Evolutionary conservation across 2,113 vertebrate species (phyloP).

Genomic region (Nycticorax nycticorax): DNA sequence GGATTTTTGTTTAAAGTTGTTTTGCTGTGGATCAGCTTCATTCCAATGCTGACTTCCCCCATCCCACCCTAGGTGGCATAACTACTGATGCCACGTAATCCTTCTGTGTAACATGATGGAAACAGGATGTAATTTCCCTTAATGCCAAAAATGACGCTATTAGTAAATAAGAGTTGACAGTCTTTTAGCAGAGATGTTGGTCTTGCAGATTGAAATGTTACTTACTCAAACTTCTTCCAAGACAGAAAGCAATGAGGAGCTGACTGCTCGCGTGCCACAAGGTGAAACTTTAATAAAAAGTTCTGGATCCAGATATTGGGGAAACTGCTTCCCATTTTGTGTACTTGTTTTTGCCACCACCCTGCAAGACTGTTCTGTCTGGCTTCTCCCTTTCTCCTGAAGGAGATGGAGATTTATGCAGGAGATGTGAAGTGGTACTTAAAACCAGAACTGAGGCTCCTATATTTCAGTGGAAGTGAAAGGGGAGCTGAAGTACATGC

Average conservation of each 20-base stretch:
- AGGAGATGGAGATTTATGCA: not conserved
- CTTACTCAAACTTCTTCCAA: not conserved
- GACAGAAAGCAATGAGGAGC: not conserved
- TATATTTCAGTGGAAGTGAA: not conserved
- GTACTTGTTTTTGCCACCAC: not conserved
- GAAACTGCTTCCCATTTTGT: not conserved
- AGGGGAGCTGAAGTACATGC: not conserved
- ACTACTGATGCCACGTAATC: not conserved
- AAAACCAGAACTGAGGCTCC: not conserved
- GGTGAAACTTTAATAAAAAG: not conserved
- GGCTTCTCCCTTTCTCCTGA: not conserved
- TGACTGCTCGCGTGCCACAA: not conserved
- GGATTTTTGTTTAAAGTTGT: not conserved
- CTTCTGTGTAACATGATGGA: not conserved
- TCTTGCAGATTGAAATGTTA: not conserved
- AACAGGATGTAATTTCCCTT: not conserved
- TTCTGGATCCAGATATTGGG: not conserved
- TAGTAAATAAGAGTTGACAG: not conserved
- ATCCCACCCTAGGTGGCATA: not conserved
- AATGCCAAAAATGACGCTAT: not conserved
- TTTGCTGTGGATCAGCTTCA: not conserved
- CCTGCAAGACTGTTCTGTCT: not conserved
- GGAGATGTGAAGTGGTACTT: not conserved
- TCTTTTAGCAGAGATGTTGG: not conserved
- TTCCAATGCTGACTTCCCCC: not conserved